Evolutionary conservation across 2,797 vertebrate species (phyloP), one percentile per base, ranked within the genome.

Genomic region (Myripristis jacobus): DNA sequence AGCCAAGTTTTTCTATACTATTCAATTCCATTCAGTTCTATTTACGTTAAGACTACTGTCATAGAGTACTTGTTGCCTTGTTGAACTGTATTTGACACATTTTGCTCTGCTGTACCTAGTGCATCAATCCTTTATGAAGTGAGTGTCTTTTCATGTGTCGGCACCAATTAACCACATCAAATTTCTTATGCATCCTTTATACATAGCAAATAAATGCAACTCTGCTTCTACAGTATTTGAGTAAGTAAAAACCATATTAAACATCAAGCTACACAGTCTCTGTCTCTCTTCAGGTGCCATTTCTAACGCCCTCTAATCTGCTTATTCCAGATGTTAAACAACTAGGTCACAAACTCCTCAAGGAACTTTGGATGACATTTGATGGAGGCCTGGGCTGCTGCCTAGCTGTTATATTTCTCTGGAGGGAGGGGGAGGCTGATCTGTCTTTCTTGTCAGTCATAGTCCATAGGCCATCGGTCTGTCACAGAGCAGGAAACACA

Each of bases 241-340:
- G 53, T 11, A 38, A 56, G 19, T 18, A 34, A 34, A n/a, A 12
- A 21, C 38, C 2, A 43, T 31, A 43, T 29, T 9, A 31, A 15
- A 66, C 2, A 64, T 58, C 0, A 56, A 58, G 44, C 31, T 12
- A 18, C 8, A 52, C 65, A 16, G 16, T 25, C 24, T 16, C 18
- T 52, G 24, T 16, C 18, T 52, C 27, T 48, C 19, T 15, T 13
- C 9, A n/a, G 3, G 25, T 48, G 15, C 73, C 36, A 24, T 1
- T 25, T 63, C 43, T 54, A 22, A 62, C 24, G 22, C 31, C n/a
- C 61, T 75, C 51, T 68, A 83, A 84, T 82, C 65, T 54, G 15
- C 66, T 82, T 75, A 87, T 67, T 78, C 56, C 63, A 86, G 60
- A 71, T 74, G 58, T 69, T 76, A 46, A 81, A 80, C 81, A 84